Evolutionary conservation across 2,888 invertebrate species (phyloP).

Genomic region (Mesochorus sp.): DNA sequence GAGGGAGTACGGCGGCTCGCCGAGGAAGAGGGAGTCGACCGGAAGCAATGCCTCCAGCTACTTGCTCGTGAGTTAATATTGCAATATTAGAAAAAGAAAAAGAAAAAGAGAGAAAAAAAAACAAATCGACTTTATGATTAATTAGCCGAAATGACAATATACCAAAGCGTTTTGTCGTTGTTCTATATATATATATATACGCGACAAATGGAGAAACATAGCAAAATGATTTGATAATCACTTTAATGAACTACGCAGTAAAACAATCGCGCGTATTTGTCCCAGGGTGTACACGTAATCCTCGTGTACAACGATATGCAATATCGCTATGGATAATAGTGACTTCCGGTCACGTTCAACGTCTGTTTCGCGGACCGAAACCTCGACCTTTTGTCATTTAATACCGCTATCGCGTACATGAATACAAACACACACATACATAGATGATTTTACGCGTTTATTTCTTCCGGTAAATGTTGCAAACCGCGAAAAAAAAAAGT

Average conservation of each 20-base stretch:
- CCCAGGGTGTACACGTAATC: slow-evolving; percentile 1
- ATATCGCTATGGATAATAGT: slow-evolving; percentile 43
- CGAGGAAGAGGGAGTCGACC: slow-evolving; percentile 77
- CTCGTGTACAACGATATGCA: slow-evolving; percentile 28
- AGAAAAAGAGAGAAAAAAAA: not conserved
- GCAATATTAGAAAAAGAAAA: slow-evolving; percentile 14
- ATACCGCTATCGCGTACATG: not conserved
- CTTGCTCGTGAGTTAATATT: slow-evolving; percentile 74
- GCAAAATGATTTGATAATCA: no score
- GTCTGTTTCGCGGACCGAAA: slow-evolving; percentile 10
- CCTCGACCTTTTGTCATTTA: slow-evolving; percentile 38
- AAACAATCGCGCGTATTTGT: not conserved
- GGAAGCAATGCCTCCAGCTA: slow-evolving; percentile 79
- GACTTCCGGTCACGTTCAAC: slow-evolving; percentile 43
- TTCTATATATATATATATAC: no score
- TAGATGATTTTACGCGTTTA: not conserved
- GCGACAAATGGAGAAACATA: no score
- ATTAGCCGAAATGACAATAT: not conserved
- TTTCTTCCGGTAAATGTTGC: slow-evolving; percentile 23
- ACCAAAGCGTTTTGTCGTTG: no score
- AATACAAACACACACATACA: not conserved
- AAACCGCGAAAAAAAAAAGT: slow-evolving; percentile 13
- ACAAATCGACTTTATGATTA: not conserved
- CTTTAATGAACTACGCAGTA: no score
- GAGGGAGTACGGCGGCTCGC: slow-evolving; percentile 74